These are phyloP conservation scores for Ommatoiulus sabulosus DNA, from an alignment of 2,888 invertebrate species.

Conservation along the genomic window DNA sequence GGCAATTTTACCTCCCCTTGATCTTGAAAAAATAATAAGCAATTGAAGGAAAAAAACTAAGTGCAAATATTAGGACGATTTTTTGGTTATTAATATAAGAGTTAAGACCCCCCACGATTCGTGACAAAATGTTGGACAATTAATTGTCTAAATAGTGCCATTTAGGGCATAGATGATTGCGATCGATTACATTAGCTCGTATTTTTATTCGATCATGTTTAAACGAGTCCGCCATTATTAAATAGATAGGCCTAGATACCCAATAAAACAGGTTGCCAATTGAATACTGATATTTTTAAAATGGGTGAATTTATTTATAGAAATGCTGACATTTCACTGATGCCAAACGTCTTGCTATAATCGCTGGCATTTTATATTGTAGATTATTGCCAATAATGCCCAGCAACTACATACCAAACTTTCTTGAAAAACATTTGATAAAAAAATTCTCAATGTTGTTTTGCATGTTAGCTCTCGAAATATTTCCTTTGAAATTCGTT, in stretches of 20 bases:
- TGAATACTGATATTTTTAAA: not conserved
- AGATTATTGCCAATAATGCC: too few species aligned
- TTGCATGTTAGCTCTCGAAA: too few species aligned
- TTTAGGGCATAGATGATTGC: not conserved
- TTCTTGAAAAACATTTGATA: too few species aligned
- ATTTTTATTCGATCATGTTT: not conserved
- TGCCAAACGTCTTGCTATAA: too few species aligned
- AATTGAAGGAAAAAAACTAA: slow-evolving; percentile 15
- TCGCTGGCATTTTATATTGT: too few species aligned
- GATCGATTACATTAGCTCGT: not conserved
- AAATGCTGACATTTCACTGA: too few species aligned
- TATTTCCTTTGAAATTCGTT: too few species aligned
- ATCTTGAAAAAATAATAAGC: slow-evolving; percentile 32
- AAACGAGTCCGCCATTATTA: not conserved
- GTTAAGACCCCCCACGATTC: not conserved
- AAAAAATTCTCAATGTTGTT: too few species aligned
- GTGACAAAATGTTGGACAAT: not conserved
- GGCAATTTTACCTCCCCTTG: not conserved
- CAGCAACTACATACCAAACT: too few species aligned
- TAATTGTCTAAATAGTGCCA: not conserved
- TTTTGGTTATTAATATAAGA: slow-evolving; percentile 8
- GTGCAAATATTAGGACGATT: not conserved
- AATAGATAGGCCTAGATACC: not conserved
- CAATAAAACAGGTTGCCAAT: not conserved
- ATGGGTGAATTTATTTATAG: not conserved